Percentiles rank a stretch among this genome's conserved stretches.
phyloP scores from a whole-genome alignment of 1,140 invertebrate species.

The Cydia pomonella region DNA sequence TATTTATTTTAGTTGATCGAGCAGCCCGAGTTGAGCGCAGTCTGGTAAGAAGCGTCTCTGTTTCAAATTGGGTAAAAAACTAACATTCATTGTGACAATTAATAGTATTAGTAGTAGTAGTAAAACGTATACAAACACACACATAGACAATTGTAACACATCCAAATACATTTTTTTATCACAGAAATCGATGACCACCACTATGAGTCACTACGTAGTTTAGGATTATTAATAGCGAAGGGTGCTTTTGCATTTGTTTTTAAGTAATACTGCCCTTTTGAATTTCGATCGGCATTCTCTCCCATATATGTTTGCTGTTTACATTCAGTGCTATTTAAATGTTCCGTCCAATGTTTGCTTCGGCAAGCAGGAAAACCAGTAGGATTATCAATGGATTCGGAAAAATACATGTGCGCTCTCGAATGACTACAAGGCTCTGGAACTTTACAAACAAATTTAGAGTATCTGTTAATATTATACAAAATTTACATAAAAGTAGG shows the following conservation, averaged over 20 bases:
- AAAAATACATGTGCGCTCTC: conserved; percentile 84
- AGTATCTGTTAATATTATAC: background rate
- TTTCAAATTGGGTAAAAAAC: too few relatives aligned
- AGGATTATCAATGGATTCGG: conserved; percentile 82
- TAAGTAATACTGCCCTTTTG: conserved; percentile 42
- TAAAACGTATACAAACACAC: too few relatives aligned
- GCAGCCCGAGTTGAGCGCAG: too few relatives aligned
- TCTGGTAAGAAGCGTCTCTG: too few relatives aligned
- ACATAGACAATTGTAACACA: too few relatives aligned
- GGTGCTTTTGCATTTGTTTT: conserved; percentile 41
- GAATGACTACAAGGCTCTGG: conserved; percentile 86
- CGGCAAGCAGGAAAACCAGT: conserved; percentile 79
- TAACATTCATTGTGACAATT: too few relatives aligned
- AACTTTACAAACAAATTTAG: conserved; percentile 34
- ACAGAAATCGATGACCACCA: too few relatives aligned
- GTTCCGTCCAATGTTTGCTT: conserved; percentile 81
- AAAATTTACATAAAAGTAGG: background rate
- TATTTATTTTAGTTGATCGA: too few relatives aligned
- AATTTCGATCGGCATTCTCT: conserved; percentile 37
- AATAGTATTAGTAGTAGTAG: too few relatives aligned
- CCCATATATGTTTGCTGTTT: conserved; percentile 40
- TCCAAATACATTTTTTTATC: too few relatives aligned
- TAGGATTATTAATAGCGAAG: conserved; percentile 34
- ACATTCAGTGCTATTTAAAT: conserved; percentile 75
- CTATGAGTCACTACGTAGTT: too few relatives aligned